Evolutionary conservation across 2,797 vertebrate species (phyloP), one percentile per base, ranked within the genome.

Genomic region (Tenualosa ilisha): DNA sequence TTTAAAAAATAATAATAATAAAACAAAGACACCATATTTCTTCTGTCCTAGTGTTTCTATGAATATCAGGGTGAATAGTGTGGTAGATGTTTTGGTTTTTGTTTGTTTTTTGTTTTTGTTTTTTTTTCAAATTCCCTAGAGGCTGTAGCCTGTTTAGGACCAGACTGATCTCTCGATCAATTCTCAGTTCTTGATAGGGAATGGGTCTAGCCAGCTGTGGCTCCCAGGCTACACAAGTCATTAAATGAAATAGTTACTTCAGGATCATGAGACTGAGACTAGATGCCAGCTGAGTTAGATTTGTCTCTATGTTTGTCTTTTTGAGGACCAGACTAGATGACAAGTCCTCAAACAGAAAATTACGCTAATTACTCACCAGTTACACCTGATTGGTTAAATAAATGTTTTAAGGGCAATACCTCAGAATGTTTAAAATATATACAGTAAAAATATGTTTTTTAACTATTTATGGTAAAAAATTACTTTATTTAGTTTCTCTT

Each of bases 41-140:
- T 79, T 79, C 37, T 79, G 72, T 43, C 6, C 40, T 43, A 79
- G 20, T 79, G 72, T 79, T 79, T 79, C 15, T 79, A 79, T 79
- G 17, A 46, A n/a, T 79, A 11, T 40, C 40, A 31, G 37, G 17
- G 37, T 79, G 72, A 46, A 37, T 79, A 22, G 37, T 22, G 37
- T 79, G 40, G 43, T 31, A 56, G 54, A 20, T 2, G 17, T 56
- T 56, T 56, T 51, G 12, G 3, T 53, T 53, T 53, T 53, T 3
- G 12, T 31, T 31, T 31, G 0, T 31, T 31, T 0, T 31, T 31
- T 31, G 31, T 17, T 56, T 6, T 0, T 20, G 22, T 20, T 40
- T 31, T 40, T 40, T 72, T 37, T 15, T 31, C 24, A 31, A 11
- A 12, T 37, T 72, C 72, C 72, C 22, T 46, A 46, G 37, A 46